Percentiles rank a stretch among this genome's conserved stretches.
phyloP scores from a whole-genome alignment of 2,113 vertebrate species.

The Salvelinus sp. region DNA sequence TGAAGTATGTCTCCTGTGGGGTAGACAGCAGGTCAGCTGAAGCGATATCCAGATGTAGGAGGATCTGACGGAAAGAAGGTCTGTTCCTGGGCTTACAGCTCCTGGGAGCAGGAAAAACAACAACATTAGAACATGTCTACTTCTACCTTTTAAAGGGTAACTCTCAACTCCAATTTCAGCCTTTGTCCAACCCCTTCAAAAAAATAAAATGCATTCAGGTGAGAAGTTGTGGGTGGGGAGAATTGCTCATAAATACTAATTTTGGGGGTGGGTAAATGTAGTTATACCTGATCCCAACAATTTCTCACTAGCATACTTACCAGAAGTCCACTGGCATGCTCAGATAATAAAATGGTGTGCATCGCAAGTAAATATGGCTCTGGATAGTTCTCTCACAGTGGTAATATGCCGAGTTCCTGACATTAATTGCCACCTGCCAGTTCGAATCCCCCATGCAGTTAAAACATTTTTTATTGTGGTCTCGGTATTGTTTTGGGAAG shows the following conservation, averaged over 20 bases:
- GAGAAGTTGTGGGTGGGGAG: not conserved
- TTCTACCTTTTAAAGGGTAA: not conserved
- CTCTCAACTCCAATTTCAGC: too few species aligned
- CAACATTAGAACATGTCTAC: not conserved
- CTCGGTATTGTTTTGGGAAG: too few species aligned
- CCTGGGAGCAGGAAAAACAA: slow-evolving; percentile 67
- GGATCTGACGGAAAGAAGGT: slow-evolving; percentile 94
- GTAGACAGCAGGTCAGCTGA: slow-evolving; percentile 94
- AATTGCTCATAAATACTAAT: too few species aligned
- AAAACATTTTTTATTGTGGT: not conserved
- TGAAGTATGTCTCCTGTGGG: slow-evolving; percentile 95
- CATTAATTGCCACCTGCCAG: too few species aligned
- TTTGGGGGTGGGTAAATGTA: too few species aligned
- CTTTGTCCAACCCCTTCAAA: too few species aligned
- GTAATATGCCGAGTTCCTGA: not conserved
- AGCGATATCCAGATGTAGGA: slow-evolving; percentile 93
- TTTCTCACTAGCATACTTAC: too few species aligned
- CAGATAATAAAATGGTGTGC: not conserved
- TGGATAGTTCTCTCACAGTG: not conserved
- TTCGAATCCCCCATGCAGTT: too few species aligned
- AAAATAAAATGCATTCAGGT: not conserved
- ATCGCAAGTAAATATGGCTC: not conserved
- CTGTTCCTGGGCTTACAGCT: slow-evolving; percentile 94
- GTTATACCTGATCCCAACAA: too few species aligned
- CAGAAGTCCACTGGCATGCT: too few species aligned